Evolutionary conservation across 2,113 vertebrate genomes (phyloP), one percentile per base, ranked within the genome.

Genomic region (Orientallactaga bullata): DNA sequence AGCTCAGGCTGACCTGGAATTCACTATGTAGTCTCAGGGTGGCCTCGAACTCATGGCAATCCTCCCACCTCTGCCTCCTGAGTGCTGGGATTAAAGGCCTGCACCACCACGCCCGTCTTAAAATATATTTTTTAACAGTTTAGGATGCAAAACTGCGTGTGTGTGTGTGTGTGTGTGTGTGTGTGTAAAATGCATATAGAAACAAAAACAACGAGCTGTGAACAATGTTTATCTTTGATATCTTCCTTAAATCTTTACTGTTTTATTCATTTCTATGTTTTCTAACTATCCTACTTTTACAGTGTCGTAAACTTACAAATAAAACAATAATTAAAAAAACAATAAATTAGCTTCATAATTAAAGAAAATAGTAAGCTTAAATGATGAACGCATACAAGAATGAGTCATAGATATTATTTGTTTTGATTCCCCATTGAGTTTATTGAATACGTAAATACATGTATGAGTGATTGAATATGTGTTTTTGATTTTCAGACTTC

Each of bases 291-390:
- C n/a, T 60, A 32, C 65, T 58, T 58, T 81, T 82, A 90, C 11
- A 78, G 15, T 51, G 7, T 39, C 39, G 81, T 23, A 61, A 20
- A 88, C 26, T 69, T 82, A 76, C 18, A 63, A 83, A 83, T 60
- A 88, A 69, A 95, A 68, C 74, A 68, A n/a, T 76, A 51, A 79
- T 13, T 88, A n/a, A n/a, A n/a, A 88, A 69, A 95, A 68, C 74
- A 68, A n/a, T 76, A 51, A 79, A 10, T 88, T 66, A 71, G 51
- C 18, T 83, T 74, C 60, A 73, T 74, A 85, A 84, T 84, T 17
- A 84, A 80, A 83, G 37, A 68, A 85, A 88, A 85, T 18, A 47
- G 6, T 68, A 81, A 93, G 73, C 18, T 72, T 32, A 60, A 65
- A 30, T 65, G 26, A 63, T 82, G 39, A 63, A 82, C n/a, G 13